These are phyloP conservation scores for Leptura quadrifasciata DNA, from an alignment of 2,888 invertebrate genomes.

Conservation along the genomic window DNA sequence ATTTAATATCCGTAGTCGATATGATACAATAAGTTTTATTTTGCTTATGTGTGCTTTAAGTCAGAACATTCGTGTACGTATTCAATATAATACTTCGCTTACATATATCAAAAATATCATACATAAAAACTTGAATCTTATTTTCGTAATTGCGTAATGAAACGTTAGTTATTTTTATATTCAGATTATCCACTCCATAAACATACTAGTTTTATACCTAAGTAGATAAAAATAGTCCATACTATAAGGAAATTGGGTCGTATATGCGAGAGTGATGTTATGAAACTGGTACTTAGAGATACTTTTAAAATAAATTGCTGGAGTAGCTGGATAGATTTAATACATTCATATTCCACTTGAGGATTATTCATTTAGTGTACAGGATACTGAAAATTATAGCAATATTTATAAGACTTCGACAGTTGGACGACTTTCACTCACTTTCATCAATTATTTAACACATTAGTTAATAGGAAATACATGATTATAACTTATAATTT, in stretches of 20 bases:
- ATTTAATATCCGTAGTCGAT: too few species aligned
- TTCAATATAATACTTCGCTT: background rate
- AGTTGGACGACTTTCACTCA: background rate
- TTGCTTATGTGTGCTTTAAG: background rate
- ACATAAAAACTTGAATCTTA: background rate
- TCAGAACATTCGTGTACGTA: background rate
- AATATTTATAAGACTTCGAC: too few species aligned
- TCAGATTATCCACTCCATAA: constrained; percentile 14
- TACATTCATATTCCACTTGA: background rate
- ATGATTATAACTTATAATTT: too few species aligned
- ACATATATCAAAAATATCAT: background rate
- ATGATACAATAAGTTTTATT: too few species aligned
- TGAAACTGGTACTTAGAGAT: constrained; percentile 6
- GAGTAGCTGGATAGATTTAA: background rate
- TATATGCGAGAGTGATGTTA: background rate
- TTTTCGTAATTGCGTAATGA: constrained; percentile 4
- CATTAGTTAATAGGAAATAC: background rate
- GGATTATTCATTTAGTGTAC: too few species aligned
- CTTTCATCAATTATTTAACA: background rate
- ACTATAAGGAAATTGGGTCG: constrained; percentile 17
- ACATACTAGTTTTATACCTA: background rate
- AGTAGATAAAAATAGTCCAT: constrained; percentile 15
- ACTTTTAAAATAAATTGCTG: constrained; percentile 1
- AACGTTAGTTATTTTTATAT: constrained; percentile 14
- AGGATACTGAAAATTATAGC: background rate